Base-by-base conservation (phyloP, 2,113 vertebrate genomes). In the Psilopsiagon aurifrons region DNA sequence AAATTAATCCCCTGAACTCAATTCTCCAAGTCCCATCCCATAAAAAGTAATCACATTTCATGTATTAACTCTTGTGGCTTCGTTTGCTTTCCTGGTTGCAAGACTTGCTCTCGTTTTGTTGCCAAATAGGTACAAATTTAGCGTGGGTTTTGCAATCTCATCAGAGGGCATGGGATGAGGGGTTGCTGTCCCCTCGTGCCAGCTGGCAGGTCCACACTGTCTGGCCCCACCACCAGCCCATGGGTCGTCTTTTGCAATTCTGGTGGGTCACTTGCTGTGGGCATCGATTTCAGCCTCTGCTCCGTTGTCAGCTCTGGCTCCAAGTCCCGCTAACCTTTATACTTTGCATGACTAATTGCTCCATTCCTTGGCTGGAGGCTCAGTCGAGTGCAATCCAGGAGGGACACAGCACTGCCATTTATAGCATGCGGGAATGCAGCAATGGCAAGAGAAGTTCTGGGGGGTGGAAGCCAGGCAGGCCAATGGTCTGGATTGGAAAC, bases 181-280 rank as follows among this genome's bases (percentile, higher is more conserved):
- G 94, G 90, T 94, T 63, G 92, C 92, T 88, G 60, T 18, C 10
- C 6, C 70, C 35, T 17, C 1, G 17, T 83, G 86, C 79, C 78
- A 52, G 92, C 91, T 81, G 86, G 51, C 27, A 31, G 77, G 24
- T 47, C n/a, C 83, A 28, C 46, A 37, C 90, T 27, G 94, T 86
- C 97, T 95, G 95, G 37, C 62, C 92, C 64, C 23, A 5, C 64
- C 18, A n/a, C 79, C 12, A 69, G 63, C 94, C 95, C 92, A 75
- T 52, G 93, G 91, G 94, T n/a, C 59, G 68, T 70, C 80, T 98
- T 95, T 93, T 95, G 96, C 95, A 98, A 98, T 93, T 6, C 84
- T 66, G 49, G 83, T 69, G 92, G 84, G 90, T 91, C 80, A 81
- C 80, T 87, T 4, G n/a, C 82, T 75, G 63, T 18, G 68, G 73